A percentile compares a stretch with the other conserved stretches of the same genome.
These are phyloP conservation scores for Crocodylus rhombifer DNA, from an alignment of 2,797 vertebrate genomes.

Conservation along the genomic window DNA sequence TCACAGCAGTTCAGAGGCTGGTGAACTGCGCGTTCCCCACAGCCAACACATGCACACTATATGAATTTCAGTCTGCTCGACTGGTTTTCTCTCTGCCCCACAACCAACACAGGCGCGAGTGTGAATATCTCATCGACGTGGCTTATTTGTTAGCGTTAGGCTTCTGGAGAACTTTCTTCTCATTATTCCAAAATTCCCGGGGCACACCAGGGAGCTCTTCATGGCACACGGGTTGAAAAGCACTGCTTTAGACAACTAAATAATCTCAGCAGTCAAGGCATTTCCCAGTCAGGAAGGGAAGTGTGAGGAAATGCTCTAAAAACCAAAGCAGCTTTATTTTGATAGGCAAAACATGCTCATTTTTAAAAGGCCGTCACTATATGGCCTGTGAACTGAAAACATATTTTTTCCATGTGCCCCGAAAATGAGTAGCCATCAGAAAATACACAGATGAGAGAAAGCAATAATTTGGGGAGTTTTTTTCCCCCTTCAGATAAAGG, in stretches of 20 bases:
- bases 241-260: background rate
- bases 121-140: background rate
- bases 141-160: no score
- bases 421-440: conserved; percentile 57
- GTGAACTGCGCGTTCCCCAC: no score
- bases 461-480: conserved; percentile 47
- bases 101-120: background rate
- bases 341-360: conserved; percentile 25
- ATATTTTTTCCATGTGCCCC: conserved; percentile 17
- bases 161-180: background rate
- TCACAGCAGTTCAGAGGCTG: no score
- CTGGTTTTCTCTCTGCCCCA: no score
- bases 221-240: background rate
- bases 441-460: conserved; percentile 19
- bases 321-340: conserved; percentile 27
- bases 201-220: background rate
- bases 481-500: conserved; percentile 16
- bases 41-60: no score
- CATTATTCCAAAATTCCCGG: background rate
- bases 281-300: conserved; percentile 4
- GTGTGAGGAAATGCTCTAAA: background rate
- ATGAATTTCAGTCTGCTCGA: no score
- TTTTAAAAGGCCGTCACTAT: conserved; percentile 25
- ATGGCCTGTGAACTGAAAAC: conserved; percentile 11
- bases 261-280: background rate